These are phyloP conservation scores for Zaprionus gabonicus DNA, from an alignment of 1,140 invertebrate genomes.

Conservation along the genomic window DNA sequence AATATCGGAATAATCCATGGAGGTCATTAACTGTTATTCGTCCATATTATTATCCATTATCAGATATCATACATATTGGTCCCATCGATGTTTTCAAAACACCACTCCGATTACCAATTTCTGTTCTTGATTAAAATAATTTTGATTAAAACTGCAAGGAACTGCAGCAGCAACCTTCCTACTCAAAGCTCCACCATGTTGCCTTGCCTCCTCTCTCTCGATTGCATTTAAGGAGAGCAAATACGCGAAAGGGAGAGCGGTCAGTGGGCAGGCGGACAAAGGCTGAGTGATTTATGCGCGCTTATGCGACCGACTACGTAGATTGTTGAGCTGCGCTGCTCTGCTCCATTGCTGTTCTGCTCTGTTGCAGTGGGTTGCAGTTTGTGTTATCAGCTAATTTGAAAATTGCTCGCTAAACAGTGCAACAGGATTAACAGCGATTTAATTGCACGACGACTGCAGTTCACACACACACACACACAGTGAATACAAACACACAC, in stretches of 20 bases:
- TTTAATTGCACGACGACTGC: constrained; percentile 50
- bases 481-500: constrained; percentile 9
- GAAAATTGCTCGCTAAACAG: constrained; percentile 48
- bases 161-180: constrained; percentile 10
- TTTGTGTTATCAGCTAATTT: constrained; percentile 54
- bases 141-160: constrained; percentile 21
- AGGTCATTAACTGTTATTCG: too few species aligned
- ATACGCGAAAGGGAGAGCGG: background rate
- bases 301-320: constrained; percentile 5
- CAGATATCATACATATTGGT: too few species aligned
- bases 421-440: constrained; percentile 45
- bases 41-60: too few species aligned
- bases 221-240: background rate
- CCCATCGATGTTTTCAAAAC: too few species aligned
- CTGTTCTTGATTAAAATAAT: background rate
- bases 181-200: background rate
- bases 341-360: too few species aligned
- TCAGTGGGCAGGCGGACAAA: constrained; percentile 12
- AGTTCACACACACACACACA: background rate
- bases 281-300: constrained; percentile 58
- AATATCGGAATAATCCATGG: too few species aligned
- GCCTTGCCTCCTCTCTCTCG: background rate
- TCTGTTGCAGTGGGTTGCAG: background rate
- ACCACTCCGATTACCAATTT: too few species aligned
- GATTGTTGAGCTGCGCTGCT: background rate